Base-by-base conservation (phyloP, 2,888 invertebrate species). In the Copidosoma aretas region DNA sequence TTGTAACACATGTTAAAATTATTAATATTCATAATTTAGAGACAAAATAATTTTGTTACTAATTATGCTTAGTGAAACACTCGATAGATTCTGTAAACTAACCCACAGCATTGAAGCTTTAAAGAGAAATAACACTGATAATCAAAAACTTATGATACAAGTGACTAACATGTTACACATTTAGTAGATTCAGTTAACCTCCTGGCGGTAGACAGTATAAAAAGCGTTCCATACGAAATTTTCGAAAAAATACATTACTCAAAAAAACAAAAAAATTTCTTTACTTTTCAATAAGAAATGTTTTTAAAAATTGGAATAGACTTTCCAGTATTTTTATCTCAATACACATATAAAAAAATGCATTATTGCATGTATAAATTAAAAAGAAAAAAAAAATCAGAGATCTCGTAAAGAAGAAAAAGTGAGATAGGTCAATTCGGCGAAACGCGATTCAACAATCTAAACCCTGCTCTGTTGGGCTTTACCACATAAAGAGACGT, bases 361-460 rank as follows among this genome's bases (percentile, higher is more conserved):
- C 32, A 32, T n/a, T n/a, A n/a, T n/a, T n/a, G n/a, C n/a, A n/a
- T n/a, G n/a, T n/a, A n/a, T n/a, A n/a, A n/a, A n/a, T n/a, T n/a
- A n/a, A n/a, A 32, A 32, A 32, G 8, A 32, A 32, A 32, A 32
- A 32, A 32, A 3, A 32, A 32, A 32, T 5, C 32, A 32, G 32
- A 5, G 32, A 32, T 32, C 32, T 32, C 8, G 32, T 8, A 32
- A 32, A 32, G 32, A 32, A 3, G 32, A 32, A 32, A n/a, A 32
- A 32, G 32, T 32, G 32, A 32, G n/a, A n/a, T n/a, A n/a, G 8
- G 32, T 32, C 32, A 8, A 32, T 32, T 32, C 32, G 32, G 32
- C 71, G 77, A 78, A 78, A 78, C 75, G 77, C 77, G 72, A 59
- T 78, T 73, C 67, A 72, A 72, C 70, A 67, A 70, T 74, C 73